Conservation (phyloP, 2,888 invertebrate genomes). For the Iselma pallidipennis region DNA sequence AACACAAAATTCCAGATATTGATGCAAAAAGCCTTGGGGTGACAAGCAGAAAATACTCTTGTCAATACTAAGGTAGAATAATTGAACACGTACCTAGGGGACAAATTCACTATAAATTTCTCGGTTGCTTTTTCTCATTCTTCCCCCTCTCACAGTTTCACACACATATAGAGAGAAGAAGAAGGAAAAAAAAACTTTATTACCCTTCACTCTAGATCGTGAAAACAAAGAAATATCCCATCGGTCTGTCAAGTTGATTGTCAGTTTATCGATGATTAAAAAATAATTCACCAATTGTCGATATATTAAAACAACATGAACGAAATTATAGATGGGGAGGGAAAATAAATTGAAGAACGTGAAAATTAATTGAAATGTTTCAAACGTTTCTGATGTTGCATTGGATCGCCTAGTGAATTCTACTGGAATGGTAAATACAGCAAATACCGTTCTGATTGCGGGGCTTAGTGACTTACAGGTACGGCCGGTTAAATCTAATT, state of each 20-base stretch:
- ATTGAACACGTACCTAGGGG: slow-evolving; percentile 24
- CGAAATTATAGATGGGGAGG: not conserved
- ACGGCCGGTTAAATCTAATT: slow-evolving; percentile 39
- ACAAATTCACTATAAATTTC: slow-evolving; percentile 21
- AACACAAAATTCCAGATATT: slow-evolving; percentile 19
- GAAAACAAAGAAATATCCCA: not conserved
- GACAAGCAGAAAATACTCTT: slow-evolving; percentile 25
- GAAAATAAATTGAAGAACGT: not conserved
- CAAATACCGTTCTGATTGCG: slow-evolving; percentile 31
- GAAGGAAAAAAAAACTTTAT: slow-evolving; percentile 6
- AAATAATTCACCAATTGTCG: too few species aligned
- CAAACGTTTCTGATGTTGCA: not conserved
- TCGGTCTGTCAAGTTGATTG: not conserved
- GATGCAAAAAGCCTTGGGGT: slow-evolving; percentile 24
- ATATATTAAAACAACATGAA: not conserved
- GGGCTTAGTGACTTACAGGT: slow-evolving; percentile 37
- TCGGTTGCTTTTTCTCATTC: not conserved
- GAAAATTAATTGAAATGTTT: not conserved
- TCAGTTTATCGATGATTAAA: not conserved
- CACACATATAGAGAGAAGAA: not conserved
- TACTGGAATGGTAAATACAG: slow-evolving; percentile 21
- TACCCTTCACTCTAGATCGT: not conserved
- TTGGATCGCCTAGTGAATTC: slow-evolving; percentile 18
- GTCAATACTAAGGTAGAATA: slow-evolving; percentile 26
- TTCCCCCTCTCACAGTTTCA: not conserved